Conservation (phyloP, 2,113 vertebrate species). For the Pedionomus torquatus region DNA sequence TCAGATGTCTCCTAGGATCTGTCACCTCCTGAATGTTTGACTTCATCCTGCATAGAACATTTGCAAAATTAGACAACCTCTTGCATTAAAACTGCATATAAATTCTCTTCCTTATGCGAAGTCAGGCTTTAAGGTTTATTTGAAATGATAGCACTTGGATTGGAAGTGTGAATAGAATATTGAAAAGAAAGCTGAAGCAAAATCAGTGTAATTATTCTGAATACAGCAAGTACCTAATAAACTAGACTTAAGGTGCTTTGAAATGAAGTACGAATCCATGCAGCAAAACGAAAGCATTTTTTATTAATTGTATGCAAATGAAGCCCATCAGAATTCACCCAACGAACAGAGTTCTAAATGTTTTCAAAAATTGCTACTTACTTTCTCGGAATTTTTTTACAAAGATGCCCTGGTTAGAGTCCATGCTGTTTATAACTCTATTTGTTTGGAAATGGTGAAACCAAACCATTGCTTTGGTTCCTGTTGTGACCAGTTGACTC, state of each 20-base stretch:
- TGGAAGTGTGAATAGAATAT: not conserved
- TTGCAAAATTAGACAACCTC: not conserved
- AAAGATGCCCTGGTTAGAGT: not conserved
- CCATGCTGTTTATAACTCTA: not conserved
- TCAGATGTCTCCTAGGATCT: not conserved
- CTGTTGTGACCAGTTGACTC: not conserved
- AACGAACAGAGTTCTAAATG: not conserved
- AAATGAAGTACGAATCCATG: not conserved
- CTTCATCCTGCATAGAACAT: not conserved
- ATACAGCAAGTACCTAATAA: not conserved
- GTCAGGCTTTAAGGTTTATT: not conserved
- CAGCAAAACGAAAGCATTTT: not conserved
- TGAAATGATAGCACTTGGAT: not conserved
- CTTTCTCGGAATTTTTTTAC: not conserved
- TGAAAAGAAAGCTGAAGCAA: not conserved
- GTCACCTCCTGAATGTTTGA: not conserved
- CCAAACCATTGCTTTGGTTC: not conserved
- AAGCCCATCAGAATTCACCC: not conserved
- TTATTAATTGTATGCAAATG: not conserved
- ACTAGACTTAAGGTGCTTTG: not conserved
- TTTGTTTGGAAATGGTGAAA: not conserved
- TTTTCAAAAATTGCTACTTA: not conserved
- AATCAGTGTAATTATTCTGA: not conserved
- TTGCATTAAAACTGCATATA: not conserved
- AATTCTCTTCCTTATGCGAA: not conserved